Evolutionary conservation across 2,888 invertebrate species (phyloP).

Genomic region (Aleiodes testaceus): DNA sequence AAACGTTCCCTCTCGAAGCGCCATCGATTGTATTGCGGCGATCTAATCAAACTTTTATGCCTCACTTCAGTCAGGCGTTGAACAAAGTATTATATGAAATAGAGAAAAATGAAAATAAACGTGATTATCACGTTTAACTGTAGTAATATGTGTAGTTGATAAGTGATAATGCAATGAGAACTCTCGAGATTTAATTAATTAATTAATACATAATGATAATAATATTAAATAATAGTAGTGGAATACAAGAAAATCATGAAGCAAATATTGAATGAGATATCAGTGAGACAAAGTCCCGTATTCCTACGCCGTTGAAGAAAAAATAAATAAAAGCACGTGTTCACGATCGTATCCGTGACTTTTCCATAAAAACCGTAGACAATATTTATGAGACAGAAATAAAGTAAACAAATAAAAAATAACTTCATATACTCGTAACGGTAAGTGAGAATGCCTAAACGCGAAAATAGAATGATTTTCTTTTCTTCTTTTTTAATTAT

Average conservation of each 20-base stretch:
- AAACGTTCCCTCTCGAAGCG: constrained; percentile 32
- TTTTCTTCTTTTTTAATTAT: constrained; percentile 45
- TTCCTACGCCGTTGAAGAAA: constrained; percentile 71
- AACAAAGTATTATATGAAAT: constrained; percentile 46
- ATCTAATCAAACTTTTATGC: constrained; percentile 37
- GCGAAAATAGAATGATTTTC: constrained; percentile 47
- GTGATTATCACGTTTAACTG: constrained; percentile 34
- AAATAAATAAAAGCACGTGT: constrained; percentile 66
- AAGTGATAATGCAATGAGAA: constrained; percentile 29
- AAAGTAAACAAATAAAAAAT: constrained; percentile 53
- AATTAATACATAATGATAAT: constrained; percentile 12
- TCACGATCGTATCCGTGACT: constrained; percentile 67
- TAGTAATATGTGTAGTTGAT: constrained; percentile 39
- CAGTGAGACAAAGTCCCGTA: constrained; percentile 61
- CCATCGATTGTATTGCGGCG: constrained; percentile 25
- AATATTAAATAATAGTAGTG: constrained; percentile 19
- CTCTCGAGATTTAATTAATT: constrained; percentile 25
- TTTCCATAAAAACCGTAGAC: constrained; percentile 69
- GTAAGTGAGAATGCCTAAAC: constrained; percentile 59
- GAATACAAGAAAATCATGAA: constrained; percentile 29
- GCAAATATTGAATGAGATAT: constrained; percentile 17
- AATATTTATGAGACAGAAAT: constrained; percentile 72
- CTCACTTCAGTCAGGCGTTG: constrained; percentile 24
- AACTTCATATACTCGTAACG: constrained; percentile 59
- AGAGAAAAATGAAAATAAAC: constrained; percentile 13